A percentile compares a stretch with the other conserved stretches of the same genome.
Evolutionary conservation across 2,113 vertebrate genomes (phyloP).

Genomic region (Tychaedon coryphoeus): DNA sequence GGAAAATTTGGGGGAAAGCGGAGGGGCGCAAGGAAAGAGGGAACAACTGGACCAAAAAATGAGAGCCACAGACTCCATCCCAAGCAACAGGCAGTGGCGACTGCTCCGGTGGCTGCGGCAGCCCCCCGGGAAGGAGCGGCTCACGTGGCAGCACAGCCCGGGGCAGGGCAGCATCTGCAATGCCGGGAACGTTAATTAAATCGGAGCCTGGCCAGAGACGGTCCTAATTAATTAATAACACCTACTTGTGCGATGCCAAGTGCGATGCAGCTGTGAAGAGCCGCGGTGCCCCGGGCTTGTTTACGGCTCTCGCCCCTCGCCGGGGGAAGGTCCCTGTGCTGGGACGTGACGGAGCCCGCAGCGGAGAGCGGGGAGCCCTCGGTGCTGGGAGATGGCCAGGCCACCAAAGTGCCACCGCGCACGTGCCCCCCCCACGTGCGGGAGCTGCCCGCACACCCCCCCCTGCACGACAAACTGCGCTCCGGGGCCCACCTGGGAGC

Average conservation of each 20-base stretch:
- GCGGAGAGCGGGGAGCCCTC: neutral
- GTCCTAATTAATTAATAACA: conserved; percentile 65
- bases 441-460: neutral
- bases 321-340: neutral
- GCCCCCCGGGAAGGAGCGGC: neutral
- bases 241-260: conserved; percentile 22
- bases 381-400: rapidly evolving
- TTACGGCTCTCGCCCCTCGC: neutral
- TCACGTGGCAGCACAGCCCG: neutral
- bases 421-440: neutral
- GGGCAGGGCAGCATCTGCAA: conserved; percentile 64
- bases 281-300: neutral
- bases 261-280: neutral
- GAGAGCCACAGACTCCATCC: neutral
- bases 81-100: neutral
- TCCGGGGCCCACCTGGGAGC: conserved; percentile 33
- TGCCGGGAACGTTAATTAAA: conserved; percentile 29
- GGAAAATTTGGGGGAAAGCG: rapidly evolving
- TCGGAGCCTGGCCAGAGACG: conserved; percentile 30
- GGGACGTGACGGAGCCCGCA: neutral
- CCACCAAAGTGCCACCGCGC: neutral
- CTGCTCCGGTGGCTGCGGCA: neutral
- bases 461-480: neutral
- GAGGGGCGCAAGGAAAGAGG: rapidly evolving
- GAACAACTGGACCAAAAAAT: rapidly evolving